Base-by-base conservation (phyloP, 2,797 vertebrate genomes). In the Gastrophryne carolinensis region DNA sequence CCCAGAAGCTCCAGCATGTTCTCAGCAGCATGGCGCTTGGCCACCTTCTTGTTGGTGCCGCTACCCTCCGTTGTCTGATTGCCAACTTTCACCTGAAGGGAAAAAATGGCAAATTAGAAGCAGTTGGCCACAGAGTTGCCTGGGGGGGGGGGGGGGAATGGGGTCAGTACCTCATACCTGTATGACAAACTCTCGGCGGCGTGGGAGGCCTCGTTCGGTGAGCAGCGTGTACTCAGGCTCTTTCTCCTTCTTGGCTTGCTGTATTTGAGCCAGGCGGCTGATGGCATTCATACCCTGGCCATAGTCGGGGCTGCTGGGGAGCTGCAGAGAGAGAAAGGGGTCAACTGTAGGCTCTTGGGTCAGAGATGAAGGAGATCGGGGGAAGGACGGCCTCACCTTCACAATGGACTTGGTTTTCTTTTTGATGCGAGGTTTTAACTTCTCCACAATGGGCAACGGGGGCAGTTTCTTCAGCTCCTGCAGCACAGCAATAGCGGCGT, bases 371-470 rank as follows among this genome's bases (percentile, higher is more conserved):
- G 15, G 3, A 5, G 5, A 62, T 34, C 5, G 21, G 54, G 17
- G 4, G 19, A 34, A 34, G 3, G 32, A 2, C 6, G 19, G 34
- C 1, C 64, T 86, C 85, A 99, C 98, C 94, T 98, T 98, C 81
- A 97, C 94, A 83, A 97, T 95, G 73, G 97, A 96, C 86, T 96
- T 99, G 72, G 94, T 95, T 97, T 99, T 99, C 96, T 98, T 99
- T 92, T 99, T 99, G 85, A 98, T 98, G 83, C 96, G 94, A 41
- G 96, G 96, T 81, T 95, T 94, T 82, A 92, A 94, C 85, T 96
- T 98, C 85, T 98, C 97, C 34, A 93, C 89, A 0, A 84, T 87
- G 53, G 96, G 96, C 81, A 98, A 90, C 9, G 94, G 96, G 0
- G 98, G 96, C 19, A 99, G 86, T 83, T 90, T 94, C 82, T 90